phyloP scores from a whole-genome alignment of 2,113 vertebrate genomes.

The Murina feae region DNA sequence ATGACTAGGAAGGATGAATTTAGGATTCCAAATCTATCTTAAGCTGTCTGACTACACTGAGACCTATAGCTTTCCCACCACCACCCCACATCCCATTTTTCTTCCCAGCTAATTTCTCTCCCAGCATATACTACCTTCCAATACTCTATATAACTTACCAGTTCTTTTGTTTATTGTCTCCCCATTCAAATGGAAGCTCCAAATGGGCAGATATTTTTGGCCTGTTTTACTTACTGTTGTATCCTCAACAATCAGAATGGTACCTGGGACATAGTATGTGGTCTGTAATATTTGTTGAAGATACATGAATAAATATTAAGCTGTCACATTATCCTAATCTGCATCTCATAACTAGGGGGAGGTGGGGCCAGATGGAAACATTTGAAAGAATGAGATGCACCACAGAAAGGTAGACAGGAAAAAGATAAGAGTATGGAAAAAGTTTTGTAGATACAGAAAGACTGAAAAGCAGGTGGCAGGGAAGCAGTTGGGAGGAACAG shows the following conservation, averaged over 20 bases:
- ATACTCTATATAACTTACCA: not conserved
- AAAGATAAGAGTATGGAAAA: constrained; percentile 7
- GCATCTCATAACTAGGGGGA: not conserved
- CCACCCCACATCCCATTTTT: not conserved
- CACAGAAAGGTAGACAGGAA: not conserved
- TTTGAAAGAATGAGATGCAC: not conserved
- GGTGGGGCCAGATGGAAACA: not conserved
- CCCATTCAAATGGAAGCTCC: not conserved
- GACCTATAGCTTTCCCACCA: not conserved
- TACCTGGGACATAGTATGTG: not conserved
- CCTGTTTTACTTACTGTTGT: not conserved
- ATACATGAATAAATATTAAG: not conserved
- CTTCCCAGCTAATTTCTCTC: not conserved
- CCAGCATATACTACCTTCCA: not conserved
- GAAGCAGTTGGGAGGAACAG: constrained; percentile 38
- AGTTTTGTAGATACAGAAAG: not conserved
- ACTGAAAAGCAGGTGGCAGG: constrained; percentile 29
- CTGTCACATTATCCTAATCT: not conserved
- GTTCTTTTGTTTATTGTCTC: not conserved
- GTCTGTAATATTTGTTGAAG: not conserved
- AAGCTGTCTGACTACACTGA: not conserved
- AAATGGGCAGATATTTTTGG: not conserved
- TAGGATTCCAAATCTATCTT: not conserved
- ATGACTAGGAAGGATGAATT: not conserved
- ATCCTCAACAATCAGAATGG: not conserved